A percentile compares a stretch with the other conserved stretches of the same genome.
These are phyloP conservation scores for Zaprionus lineosus DNA, from an alignment of 2,888 invertebrate genomes.

Conservation along the genomic window DNA sequence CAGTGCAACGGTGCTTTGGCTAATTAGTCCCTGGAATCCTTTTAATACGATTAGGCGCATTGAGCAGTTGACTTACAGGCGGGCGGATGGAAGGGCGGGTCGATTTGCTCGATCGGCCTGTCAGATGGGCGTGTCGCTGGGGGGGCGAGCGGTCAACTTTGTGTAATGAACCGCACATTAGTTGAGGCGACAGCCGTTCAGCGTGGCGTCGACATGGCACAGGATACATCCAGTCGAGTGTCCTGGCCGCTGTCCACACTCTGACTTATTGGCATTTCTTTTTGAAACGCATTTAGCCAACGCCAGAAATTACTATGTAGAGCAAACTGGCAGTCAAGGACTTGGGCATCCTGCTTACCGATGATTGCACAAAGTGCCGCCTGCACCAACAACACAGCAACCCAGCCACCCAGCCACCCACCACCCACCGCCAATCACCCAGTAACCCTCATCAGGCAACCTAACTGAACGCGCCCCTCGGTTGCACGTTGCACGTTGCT, in stretches of 20 bases:
- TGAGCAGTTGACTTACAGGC: constrained; percentile 39
- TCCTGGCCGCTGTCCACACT: constrained; percentile 5
- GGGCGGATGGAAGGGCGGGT: background rate
- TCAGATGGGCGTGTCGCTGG: background rate
- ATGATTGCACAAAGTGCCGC: constrained; percentile 30
- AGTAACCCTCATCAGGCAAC: too few species aligned
- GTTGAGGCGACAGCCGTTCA: constrained; percentile 41
- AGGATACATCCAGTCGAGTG: constrained; percentile 5
- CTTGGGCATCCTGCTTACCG: constrained; percentile 2
- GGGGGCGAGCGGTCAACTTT: constrained; percentile 59
- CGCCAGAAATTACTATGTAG: constrained; percentile 35
- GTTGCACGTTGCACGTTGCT: constrained; percentile 7
- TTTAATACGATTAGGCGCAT: constrained; percentile 72
- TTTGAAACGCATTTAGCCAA: constrained; percentile 54
- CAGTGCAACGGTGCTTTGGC: constrained; percentile 43
- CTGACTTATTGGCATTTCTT: constrained; percentile 68
- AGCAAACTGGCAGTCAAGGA: constrained; percentile 16
- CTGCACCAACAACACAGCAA: too few species aligned
- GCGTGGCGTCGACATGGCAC: constrained; percentile 7
- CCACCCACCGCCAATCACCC: too few species aligned
- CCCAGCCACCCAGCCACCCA: too few species aligned
- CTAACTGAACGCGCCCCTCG: background rate
- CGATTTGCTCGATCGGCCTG: background rate
- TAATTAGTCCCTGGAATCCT: constrained; percentile 76
- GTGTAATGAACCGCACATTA: constrained; percentile 79